phyloP scores from a whole-genome alignment of 2,113 vertebrate genomes.

The Argyrosomus japonicus region DNA sequence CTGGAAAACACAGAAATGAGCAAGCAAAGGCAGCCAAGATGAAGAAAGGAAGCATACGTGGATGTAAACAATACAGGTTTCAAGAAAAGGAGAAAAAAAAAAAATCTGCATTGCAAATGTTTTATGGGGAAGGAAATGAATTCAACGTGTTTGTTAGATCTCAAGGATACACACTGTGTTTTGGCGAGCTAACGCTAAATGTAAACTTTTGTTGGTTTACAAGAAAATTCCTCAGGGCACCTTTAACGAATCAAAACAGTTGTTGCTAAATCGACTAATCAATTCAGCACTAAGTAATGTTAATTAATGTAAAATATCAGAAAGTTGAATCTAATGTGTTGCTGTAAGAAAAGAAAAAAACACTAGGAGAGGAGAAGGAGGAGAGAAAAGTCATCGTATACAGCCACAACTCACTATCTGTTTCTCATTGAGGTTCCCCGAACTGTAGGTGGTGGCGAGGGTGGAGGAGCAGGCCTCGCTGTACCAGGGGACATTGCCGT shows the following conservation, averaged over 20 bases:
- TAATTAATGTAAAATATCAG: not conserved
- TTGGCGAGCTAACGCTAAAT: not conserved
- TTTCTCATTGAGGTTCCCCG: conserved; percentile 95
- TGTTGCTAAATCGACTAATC: not conserved
- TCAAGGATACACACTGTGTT: not conserved
- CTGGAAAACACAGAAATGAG: not conserved
- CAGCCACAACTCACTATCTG: conserved; percentile 95
- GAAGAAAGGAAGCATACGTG: not conserved
- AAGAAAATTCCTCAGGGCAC: not conserved
- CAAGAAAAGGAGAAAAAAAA: not conserved
- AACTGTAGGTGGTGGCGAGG: conserved; percentile 98
- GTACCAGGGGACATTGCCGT: conserved; percentile 97
- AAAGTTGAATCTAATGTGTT: not conserved
- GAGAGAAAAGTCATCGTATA: conserved; percentile 82
- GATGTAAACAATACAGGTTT: not conserved
- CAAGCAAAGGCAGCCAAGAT: not conserved
- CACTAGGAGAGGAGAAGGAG: not conserved
- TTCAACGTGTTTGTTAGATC: not conserved
- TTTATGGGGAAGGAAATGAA: not conserved
- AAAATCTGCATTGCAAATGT: not conserved
- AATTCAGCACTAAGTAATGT: not conserved
- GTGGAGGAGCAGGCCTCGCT: conserved; percentile 99
- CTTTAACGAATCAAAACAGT: not conserved
- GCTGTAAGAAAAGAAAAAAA: not conserved
- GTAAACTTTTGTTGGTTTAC: not conserved